phyloP scores from a whole-genome alignment of 2,113 vertebrate species.

The Pelecanoides urinatrix region DNA sequence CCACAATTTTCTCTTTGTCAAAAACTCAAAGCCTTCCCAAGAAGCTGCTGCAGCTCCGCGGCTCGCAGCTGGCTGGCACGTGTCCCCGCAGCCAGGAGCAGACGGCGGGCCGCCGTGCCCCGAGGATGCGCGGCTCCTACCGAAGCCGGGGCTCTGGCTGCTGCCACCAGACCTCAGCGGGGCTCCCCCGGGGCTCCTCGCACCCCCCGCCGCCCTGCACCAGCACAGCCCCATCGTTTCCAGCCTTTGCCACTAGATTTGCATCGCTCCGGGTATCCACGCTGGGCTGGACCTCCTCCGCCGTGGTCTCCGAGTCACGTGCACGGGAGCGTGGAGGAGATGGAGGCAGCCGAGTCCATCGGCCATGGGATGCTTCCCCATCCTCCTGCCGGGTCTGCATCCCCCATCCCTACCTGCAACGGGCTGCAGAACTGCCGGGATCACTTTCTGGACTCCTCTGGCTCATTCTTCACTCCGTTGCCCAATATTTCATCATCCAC shows the following conservation, averaged over 20 bases:
- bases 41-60: not conserved
- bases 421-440: not conserved
- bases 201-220: not conserved
- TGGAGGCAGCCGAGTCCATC: accelerated
- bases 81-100: not conserved
- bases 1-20: not conserved
- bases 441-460: not conserved
- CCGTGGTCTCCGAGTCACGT: accelerated
- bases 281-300: accelerated
- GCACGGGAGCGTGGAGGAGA: accelerated
- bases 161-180: not conserved
- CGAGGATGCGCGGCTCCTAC: accelerated
- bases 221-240: not conserved
- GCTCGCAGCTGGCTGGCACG: accelerated
- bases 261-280: accelerated
- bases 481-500: conserved; percentile 37
- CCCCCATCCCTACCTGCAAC: not conserved
- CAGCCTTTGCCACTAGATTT: not conserved
- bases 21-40: not conserved
- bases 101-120: accelerated
- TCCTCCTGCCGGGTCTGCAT: not conserved
- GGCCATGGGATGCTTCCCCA: not conserved
- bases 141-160: not conserved
- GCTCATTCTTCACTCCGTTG: not conserved
- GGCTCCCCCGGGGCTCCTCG: not conserved